Base-by-base conservation (phyloP, 2,888 invertebrate species). In the Latheticus oryzae region DNA sequence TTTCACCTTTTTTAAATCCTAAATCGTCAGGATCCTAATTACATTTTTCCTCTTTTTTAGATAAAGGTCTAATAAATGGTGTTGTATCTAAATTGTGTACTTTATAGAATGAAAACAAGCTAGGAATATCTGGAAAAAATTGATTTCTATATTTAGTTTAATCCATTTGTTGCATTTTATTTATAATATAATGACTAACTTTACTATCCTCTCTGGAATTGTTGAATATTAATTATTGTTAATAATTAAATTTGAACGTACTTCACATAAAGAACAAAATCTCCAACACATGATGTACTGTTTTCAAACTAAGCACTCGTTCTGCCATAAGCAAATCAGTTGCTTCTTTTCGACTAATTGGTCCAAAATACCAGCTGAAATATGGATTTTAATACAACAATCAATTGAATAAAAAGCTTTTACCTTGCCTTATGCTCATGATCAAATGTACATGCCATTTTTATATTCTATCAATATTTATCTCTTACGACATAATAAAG, bases 171-270 rank as follows among this genome's bases (percentile, higher is more conserved):
- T 92, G 90, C 63, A 94, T 89, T 80, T 93, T 93, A 82, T 97
- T 97, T 72, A 97, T 96, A 73, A 97, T 97, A 80, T 97, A 97
- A 82, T 97, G 97, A 76, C 96, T 96, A 48, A 97, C 95, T 83
- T 94, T 93, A 76, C 90, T 92, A 79, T 95, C 95, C 77, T 97
- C 96, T 75, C 95, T 93, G 80, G 48, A 78, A 78, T 26, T n/a
- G n/a, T n/a, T n/a, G n/a, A n/a, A n/a, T 40, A 9, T 28, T 26
- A 26, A 3, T 17, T 19, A 19, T 19, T 19, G 3, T n/a, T n/a
- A n/a, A 47, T 38, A 26, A 57, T 37, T 5, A 9, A 28, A 28
- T 1, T n/a, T 3, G 9, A 9, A 68, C 78, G 77, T 79, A 93
- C 93, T 91, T 90, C 62, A 97, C 97, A 79, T 96, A 96, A 43